Conservation (phyloP, 1,140 invertebrate species). For the Polypedilum pembai region DNA sequence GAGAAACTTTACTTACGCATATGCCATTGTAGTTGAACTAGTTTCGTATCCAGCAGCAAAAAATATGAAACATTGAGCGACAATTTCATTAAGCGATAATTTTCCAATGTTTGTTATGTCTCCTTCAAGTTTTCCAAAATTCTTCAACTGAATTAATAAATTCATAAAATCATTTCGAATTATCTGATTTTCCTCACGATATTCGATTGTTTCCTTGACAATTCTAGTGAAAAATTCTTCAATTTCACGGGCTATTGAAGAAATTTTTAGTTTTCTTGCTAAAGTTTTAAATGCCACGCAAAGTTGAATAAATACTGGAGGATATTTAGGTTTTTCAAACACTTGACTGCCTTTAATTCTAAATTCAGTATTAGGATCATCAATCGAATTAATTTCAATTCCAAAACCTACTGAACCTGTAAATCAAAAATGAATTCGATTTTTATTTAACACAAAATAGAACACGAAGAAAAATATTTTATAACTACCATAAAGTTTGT, state of each 20-base stretch:
- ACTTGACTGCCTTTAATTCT: not conserved
- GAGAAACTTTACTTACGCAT: not conserved
- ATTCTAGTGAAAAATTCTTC: conserved; percentile 37
- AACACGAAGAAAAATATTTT: no score
- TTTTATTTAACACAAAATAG: no score
- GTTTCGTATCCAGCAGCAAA: conserved; percentile 63
- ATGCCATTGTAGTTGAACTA: conserved; percentile 48
- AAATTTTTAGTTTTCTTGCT: not conserved
- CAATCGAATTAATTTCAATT: not conserved
- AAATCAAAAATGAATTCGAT: not conserved
- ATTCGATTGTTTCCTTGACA: conserved; percentile 37
- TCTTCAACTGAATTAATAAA: conserved; percentile 41
- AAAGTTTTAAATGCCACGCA: not conserved
- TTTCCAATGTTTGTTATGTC: conserved; percentile 20
- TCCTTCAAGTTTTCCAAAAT: not conserved
- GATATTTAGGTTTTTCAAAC: not conserved
- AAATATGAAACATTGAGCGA: conserved; percentile 54
- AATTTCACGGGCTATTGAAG: not conserved
- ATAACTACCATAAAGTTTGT: no score
- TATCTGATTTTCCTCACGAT: conserved; percentile 39
- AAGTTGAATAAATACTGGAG: not conserved
- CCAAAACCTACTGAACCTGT: not conserved
- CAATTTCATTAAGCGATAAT: conserved; percentile 38
- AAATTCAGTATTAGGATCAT: not conserved
- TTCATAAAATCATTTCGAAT: conserved; percentile 46